Evolutionary conservation across 2,888 invertebrate genomes (phyloP), one percentile per base, ranked within the genome.

Genomic region (Rhopalosiphum nymphaeae): DNA sequence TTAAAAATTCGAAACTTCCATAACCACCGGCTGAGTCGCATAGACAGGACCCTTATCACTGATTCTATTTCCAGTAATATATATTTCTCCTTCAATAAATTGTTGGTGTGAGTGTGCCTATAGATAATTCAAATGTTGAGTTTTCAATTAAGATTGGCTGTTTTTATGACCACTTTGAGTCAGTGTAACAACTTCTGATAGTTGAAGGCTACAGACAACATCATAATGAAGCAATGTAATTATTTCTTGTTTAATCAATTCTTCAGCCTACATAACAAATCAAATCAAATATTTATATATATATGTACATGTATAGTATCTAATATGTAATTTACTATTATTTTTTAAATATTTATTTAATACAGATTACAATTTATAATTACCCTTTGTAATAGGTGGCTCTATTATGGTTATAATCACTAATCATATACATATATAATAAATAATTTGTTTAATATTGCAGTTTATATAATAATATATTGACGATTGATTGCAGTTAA

Each of bases 161-260:
- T 94, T 95, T 61, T 49, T 95, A 90, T n/a, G 90, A 46, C 36
- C 94, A 89, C 91, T 88, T 89, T 61, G 61, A n/a, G 61, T 61
- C 4, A 93, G 61, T 42, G 86, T 93, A 46, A 85, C 91, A 84
- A 91, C 94, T 61, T 94, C 94, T 5, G 94, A 92, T 56, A n/a
- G n/a, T n/a, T 97, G 96, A 0, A 99, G 98, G 96, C 98, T 98
- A 95, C 98, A 97, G 0, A 98, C 96, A 56, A 98, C 97, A 96
- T 99, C 99, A 95, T 98, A 98, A 95, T 99, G 98, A 95, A 99
- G 96, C 99, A 99, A 99, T 49, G 98, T 97, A 95, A 99, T 97
- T 99, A 99, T 99, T 96, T 99, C 99, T 94, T 97, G 97, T 96
- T 99, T 99, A 95, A 99, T 98, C 95, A 99, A 96, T 96, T 99